Conservation (phyloP, 1,140 invertebrate species). For the Ooceraea biroi region DNA sequence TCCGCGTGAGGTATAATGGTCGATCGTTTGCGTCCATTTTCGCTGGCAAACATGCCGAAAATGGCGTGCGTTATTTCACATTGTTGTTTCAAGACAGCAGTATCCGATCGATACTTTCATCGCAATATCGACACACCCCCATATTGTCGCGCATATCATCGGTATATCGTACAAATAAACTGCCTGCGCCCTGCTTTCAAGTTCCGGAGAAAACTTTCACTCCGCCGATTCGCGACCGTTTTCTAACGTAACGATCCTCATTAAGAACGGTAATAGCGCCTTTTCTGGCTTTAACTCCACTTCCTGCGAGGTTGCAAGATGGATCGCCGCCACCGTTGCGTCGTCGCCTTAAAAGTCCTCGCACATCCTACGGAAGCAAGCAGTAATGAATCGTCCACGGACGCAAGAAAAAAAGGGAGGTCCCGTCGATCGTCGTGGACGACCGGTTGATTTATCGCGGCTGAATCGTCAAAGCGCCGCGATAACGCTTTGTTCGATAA, state of each 20-base stretch:
- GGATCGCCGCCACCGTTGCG: conserved; percentile 10
- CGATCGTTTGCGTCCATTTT: conserved; percentile 30
- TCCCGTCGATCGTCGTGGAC: conserved; percentile 4
- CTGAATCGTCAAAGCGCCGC: conserved; percentile 36
- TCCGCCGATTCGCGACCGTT: not conserved
- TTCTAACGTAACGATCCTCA: conserved; percentile 50
- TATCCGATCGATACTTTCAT: conserved; percentile 52
- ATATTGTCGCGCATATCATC: conserved; percentile 5
- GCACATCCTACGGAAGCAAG: conserved; percentile 46
- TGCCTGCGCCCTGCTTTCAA: not conserved
- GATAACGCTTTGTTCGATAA: conserved; percentile 41
- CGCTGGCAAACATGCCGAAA: conserved; percentile 35
- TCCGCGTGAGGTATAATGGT: not conserved
- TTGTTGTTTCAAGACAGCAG: conserved; percentile 49
- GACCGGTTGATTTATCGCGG: conserved; percentile 45
- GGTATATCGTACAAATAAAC: conserved; percentile 22
- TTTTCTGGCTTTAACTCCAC: conserved; percentile 34
- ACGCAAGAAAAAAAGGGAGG: not conserved
- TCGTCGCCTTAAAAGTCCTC: conserved; percentile 42
- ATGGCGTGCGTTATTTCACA: conserved; percentile 39
- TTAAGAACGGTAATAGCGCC: conserved; percentile 45
- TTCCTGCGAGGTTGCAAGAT: conserved; percentile 35
- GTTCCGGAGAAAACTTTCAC: conserved; percentile 31
- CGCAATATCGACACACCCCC: conserved; percentile 40
- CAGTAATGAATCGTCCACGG: conserved; percentile 6